These are phyloP conservation scores for Tinea pellionella DNA, from an alignment of 2,888 invertebrate genomes.

Conservation along the genomic window DNA sequence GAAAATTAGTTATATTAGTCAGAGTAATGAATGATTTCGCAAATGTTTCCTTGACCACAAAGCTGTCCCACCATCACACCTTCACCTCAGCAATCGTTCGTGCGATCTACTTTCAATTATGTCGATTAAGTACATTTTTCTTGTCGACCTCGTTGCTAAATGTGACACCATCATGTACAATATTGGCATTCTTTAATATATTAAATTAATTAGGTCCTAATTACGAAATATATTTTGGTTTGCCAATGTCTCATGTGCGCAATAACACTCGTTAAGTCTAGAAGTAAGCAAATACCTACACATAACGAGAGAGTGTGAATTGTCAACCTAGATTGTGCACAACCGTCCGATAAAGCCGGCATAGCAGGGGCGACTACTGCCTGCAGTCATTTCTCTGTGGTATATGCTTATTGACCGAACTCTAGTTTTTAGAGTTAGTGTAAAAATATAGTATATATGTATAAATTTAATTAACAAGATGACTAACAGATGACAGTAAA, in stretches of 20 bases:
- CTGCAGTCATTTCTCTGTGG: too few species aligned
- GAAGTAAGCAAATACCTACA: too few species aligned
- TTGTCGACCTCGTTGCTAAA: background rate
- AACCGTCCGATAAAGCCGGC: too few species aligned
- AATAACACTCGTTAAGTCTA: too few species aligned
- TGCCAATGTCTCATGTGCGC: too few species aligned
- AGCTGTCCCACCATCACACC: conserved; percentile 3
- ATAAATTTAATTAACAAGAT: too few species aligned
- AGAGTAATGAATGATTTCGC: background rate
- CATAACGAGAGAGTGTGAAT: too few species aligned
- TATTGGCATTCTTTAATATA: background rate
- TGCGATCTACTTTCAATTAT: conserved; percentile 8
- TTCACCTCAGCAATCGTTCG: conserved; percentile 5
- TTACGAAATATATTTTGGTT: background rate
- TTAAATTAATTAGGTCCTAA: background rate
- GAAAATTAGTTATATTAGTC: background rate
- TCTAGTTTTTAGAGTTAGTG: too few species aligned
- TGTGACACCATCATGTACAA: conserved; percentile 4
- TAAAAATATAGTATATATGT: too few species aligned
- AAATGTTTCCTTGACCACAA: conserved; percentile 8
- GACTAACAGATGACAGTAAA: background rate
- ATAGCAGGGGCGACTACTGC: too few species aligned
- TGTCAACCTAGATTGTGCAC: too few species aligned
- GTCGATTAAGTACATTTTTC: conserved; percentile 5
- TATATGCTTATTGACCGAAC: too few species aligned